phyloP scores from a whole-genome alignment of 2,888 invertebrate genomes.

The Protonemura montana region DNA sequence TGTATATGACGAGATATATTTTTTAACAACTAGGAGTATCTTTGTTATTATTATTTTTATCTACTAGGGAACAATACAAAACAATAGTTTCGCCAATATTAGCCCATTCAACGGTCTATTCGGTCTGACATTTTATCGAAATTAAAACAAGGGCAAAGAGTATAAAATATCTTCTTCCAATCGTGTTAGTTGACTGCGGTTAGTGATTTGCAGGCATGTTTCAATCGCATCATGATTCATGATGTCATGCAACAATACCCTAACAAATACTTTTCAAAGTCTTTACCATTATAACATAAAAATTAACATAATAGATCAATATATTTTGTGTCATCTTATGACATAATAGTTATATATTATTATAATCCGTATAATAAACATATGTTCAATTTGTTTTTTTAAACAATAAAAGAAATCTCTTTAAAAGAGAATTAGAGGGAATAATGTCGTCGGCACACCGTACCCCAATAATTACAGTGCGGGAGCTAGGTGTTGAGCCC shows the following conservation, averaged over 20 bases:
- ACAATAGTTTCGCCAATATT: slow-evolving; percentile 49
- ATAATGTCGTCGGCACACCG: slow-evolving; percentile 37
- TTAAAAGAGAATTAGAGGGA: slow-evolving; percentile 43
- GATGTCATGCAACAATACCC: slow-evolving; percentile 36
- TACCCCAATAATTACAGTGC: slow-evolving; percentile 39
- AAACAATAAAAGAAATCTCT: slow-evolving; percentile 49
- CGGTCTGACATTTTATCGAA: slow-evolving; percentile 48
- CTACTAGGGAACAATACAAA: slow-evolving; percentile 51
- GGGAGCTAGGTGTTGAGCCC: slow-evolving; percentile 48
- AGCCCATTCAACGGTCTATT: slow-evolving; percentile 49
- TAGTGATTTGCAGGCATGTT: slow-evolving; percentile 42
- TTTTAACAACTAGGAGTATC: slow-evolving; percentile 47
- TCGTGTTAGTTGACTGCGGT: slow-evolving; percentile 46
- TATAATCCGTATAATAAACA: slow-evolving; percentile 45
- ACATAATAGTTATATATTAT: slow-evolving; percentile 53
- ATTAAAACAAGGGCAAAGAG: slow-evolving; percentile 51
- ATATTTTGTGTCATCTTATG: slow-evolving; percentile 60
- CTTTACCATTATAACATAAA: slow-evolving; percentile 46
- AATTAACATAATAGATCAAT: slow-evolving; percentile 50
- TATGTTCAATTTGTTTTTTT: slow-evolving; percentile 47
- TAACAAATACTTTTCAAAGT: slow-evolving; percentile 27
- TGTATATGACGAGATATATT: slow-evolving; percentile 42
- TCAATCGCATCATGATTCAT: slow-evolving; percentile 40
- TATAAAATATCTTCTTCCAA: slow-evolving; percentile 50
- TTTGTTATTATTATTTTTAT: slow-evolving; percentile 47